These are phyloP conservation scores for Heteromyza rotundicornis DNA, from an alignment of 2,888 invertebrate genomes.

Conservation along the genomic window DNA sequence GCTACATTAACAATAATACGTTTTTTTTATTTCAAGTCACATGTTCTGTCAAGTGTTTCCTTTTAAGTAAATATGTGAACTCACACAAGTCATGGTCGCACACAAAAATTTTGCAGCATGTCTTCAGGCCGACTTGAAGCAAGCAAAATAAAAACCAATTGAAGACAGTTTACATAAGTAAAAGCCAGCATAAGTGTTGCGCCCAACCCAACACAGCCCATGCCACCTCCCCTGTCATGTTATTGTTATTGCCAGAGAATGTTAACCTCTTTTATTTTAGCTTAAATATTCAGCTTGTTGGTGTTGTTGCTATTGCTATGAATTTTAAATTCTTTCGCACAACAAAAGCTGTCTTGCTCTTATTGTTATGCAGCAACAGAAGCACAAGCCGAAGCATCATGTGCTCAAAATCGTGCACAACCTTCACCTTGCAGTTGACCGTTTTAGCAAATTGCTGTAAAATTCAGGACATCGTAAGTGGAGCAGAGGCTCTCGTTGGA, in stretches of 20 bases:
- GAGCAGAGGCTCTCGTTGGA: no score
- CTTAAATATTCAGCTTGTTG: not conserved
- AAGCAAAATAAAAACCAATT: not conserved
- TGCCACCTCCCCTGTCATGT: no score
- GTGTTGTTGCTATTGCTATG: not conserved
- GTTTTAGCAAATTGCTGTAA: constrained; percentile 11
- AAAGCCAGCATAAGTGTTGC: not conserved
- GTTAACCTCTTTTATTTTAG: not conserved
- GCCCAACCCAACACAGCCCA: no score
- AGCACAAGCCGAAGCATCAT: no score
- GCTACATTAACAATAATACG: no score
- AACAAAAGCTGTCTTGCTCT: not conserved
- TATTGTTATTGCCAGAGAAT: not conserved
- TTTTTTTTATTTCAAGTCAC: no score
- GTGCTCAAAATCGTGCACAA: no score
- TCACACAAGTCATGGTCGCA: constrained; percentile 15
- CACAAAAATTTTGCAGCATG: constrained; percentile 21
- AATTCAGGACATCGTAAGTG: not conserved
- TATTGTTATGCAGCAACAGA: no score
- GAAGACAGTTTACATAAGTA: not conserved
- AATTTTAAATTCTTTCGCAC: not conserved
- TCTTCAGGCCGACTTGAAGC: constrained; percentile 24
- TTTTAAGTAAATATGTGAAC: no score
- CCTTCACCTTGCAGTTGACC: constrained; percentile 34
- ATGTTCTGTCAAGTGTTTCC: no score